Percentiles rank a stretch among this genome's conserved stretches.
phyloP scores from a whole-genome alignment of 2,797 vertebrate genomes.

The Hoplostethus mediterraneus region DNA sequence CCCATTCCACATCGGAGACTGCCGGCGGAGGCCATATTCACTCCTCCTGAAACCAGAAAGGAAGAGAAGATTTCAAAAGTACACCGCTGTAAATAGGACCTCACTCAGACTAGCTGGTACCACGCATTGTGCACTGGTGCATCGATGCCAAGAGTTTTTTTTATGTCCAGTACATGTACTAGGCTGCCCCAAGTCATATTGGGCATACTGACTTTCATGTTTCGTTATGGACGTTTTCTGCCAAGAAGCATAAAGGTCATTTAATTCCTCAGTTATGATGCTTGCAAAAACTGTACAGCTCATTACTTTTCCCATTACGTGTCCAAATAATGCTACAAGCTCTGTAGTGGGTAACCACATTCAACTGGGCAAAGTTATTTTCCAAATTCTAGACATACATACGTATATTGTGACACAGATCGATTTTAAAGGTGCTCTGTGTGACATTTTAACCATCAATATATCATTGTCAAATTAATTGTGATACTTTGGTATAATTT shows the following conservation, averaged over 20 bases:
- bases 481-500: too few species aligned
- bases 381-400: neutral
- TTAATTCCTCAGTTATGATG: neutral
- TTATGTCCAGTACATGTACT: neutral
- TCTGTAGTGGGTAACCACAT: neutral
- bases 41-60: conserved; percentile 51
- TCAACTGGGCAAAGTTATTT: neutral
- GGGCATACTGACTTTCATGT: neutral
- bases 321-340: neutral
- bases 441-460: too few species aligned
- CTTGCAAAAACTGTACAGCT: conserved; percentile 2
- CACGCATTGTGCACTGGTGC: conserved; percentile 2
- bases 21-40: conserved; percentile 29
- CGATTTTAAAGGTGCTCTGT: too few species aligned
- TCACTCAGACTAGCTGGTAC: conserved; percentile 35
- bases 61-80: conserved; percentile 42
- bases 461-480: too few species aligned
- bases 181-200: neutral
- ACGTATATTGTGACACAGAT: too few species aligned
- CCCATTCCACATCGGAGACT: conserved; percentile 11
- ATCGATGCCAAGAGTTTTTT: conserved; percentile 24
- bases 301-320: neutral
- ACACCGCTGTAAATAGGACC: conserved; percentile 32
- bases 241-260: conserved; percentile 19
- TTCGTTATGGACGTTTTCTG: neutral